Evolutionary conservation across 2,797 vertebrate genomes (phyloP), one percentile per base, ranked within the genome.

Genomic region (Myotis vivesi): DNA sequence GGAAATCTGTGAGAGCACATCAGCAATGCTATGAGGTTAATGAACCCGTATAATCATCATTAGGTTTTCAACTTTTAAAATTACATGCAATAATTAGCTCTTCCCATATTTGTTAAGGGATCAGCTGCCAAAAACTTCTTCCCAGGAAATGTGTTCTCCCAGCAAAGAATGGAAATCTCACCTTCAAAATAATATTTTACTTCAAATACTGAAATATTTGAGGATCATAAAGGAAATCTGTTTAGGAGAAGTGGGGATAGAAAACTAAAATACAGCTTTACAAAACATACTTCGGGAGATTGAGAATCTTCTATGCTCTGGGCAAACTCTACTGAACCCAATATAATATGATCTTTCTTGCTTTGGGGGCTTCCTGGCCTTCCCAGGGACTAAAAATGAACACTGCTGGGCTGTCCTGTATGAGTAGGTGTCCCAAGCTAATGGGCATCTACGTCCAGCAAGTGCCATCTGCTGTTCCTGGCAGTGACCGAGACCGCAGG

Each of bases 381-480:
- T 88, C n/a, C 17, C 11, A 55, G 30, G 85, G 23, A 73, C 25
- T 25, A 8, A 59, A 22, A 36, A 13, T 1, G 20, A 51, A 41
- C 16, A 30, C 6, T 20, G 62, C 62, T 22, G 66, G 30, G 15
- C 8, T 72, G 25, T 62, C 41, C 22, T 68, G n/a, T 83, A 11
- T 12, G 73, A 7, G 20, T 30, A 80, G 62, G 20, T 55, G 10
- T 28, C 87, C 92, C 62, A 9, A 12, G 73, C 44, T 76, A 44
- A 81, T 0, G 8, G 55, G 77, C 15, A 30, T 36, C 33, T 55
- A 3, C 49, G 72, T 85, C 72, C 85, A 81, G 81, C 36, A 75
- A 41, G n/a, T 79, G 85, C 94, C 96, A 95, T 95, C 95, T 97
- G 97, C 72, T 90, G 12, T 41, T 72, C 69, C 64, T 87, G 95